Evolutionary conservation across 2,888 invertebrate genomes (phyloP), one percentile per base, ranked within the genome.

Genomic region (Drosophila koepferae): DNA sequence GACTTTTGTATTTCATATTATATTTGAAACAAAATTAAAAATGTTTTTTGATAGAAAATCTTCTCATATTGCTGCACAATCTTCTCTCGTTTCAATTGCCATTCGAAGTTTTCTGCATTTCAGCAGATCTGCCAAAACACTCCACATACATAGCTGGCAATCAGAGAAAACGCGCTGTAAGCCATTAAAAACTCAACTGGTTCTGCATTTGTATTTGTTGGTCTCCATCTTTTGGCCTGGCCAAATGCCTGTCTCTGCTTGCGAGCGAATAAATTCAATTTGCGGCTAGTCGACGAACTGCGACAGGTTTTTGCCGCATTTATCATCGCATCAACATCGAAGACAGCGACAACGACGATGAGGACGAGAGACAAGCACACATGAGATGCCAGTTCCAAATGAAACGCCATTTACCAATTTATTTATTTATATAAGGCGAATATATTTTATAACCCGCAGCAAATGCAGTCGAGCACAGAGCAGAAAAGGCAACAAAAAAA

Each of bases 321-420:
- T 86, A 86, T 86, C 86, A 86, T 85, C 82, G 80, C 89, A 89
- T 89, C 86, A 89, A 82, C 82, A 69, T 65, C 60, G 59, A 56
- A 43, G 49, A 48, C 71, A 20, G 58, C 46, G 38, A 61, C 23
- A 10, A 40, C 20, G 44, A 23, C 23, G 46, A 60, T n/a, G 20
- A 53, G 16, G 48, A 54, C 14, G n/a, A 64, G 34, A 58, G 71
- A 65, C 41, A 41, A 28, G 28, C 55, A 64, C 61, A 81, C 72
- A 77, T 80, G 69, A 62, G 60, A 66, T 79, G 67, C 44, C 64
- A 73, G 74, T 78, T 79, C 74, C 87, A 83, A 89, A 88, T 83
- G 88, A 90, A 90, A 90, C 85, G 90, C 90, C 90, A 90, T 90
- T 90, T 89, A 83, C 81, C 90, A 86, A 83, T 90, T 88, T 90